Percentiles rank a stretch among this genome's conserved stretches.
Conservation (phyloP, 2,888 invertebrate species). For the Acanthosepion pharaonis region DNA sequence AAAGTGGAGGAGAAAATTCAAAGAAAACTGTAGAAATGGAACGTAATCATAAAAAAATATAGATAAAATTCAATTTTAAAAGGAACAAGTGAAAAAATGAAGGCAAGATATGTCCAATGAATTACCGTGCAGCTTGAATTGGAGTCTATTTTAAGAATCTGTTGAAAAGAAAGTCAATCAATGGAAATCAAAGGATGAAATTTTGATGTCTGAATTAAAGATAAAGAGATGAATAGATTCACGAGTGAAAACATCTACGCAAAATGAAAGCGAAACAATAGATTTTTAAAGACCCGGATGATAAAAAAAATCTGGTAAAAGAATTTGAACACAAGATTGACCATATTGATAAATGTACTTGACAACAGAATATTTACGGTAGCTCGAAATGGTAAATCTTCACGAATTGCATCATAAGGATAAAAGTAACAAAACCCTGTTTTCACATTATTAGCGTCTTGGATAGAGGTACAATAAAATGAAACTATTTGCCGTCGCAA, state of each 20-base stretch:
- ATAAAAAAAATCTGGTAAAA: neutral
- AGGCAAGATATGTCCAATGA: neutral
- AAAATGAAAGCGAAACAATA: neutral
- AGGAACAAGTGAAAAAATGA: neutral
- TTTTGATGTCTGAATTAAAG: neutral
- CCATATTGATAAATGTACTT: neutral
- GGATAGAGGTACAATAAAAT: no score
- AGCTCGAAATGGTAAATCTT: neutral
- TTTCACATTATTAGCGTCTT: no score
- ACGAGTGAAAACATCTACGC: neutral
- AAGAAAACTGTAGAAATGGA: neutral
- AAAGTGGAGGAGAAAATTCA: neutral
- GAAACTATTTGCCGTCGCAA: no score
- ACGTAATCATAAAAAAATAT: neutral
- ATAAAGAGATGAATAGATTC: constrained; percentile 15
- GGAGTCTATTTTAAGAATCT: neutral
- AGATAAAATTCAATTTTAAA: neutral
- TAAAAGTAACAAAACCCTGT: no score
- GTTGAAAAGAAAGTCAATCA: neutral
- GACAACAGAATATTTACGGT: neutral
- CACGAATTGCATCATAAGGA: no score
- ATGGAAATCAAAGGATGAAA: neutral
- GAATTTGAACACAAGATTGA: neutral
- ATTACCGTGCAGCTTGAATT: neutral
- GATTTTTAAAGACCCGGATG: neutral